These are phyloP conservation scores for Cydia pomonella DNA, from an alignment of 1,140 invertebrate species.

Conservation along the genomic window DNA sequence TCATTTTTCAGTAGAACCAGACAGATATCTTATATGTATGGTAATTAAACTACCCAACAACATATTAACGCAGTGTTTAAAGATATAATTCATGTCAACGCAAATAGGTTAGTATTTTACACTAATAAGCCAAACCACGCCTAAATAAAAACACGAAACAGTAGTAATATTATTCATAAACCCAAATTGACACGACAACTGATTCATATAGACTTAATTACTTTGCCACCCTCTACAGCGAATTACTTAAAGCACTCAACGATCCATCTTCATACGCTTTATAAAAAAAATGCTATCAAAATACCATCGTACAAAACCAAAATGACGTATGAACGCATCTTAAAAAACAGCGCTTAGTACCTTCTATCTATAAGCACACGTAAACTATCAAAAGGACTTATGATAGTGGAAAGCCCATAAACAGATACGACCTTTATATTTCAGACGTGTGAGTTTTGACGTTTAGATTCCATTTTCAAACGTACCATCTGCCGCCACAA, in stretches of 20 bases:
- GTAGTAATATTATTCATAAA: constrained; percentile 40
- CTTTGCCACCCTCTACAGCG: constrained; percentile 34
- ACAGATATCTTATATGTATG: background rate
- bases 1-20: no score
- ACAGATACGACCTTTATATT: constrained; percentile 22
- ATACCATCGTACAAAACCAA: constrained; percentile 20
- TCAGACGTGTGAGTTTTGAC: constrained; percentile 33
- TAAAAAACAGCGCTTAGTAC: background rate
- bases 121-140: constrained; percentile 14
- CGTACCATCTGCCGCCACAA: constrained; percentile 76
- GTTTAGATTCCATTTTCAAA: constrained; percentile 50
- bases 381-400: background rate
- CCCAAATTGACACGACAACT: constrained; percentile 38
- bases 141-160: constrained; percentile 31
- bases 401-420: background rate
- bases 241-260: constrained; percentile 40
- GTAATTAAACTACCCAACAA: background rate
- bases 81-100: constrained; percentile 14
- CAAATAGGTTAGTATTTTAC: constrained; percentile 19
- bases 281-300: constrained; percentile 39
- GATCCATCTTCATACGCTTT: constrained; percentile 39
- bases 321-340: background rate
- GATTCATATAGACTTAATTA: constrained; percentile 40
- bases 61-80: background rate
- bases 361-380: background rate